These are phyloP conservation scores for Pelodytes ibericus DNA, from an alignment of 2,797 vertebrate species.

Conservation along the genomic window DNA sequence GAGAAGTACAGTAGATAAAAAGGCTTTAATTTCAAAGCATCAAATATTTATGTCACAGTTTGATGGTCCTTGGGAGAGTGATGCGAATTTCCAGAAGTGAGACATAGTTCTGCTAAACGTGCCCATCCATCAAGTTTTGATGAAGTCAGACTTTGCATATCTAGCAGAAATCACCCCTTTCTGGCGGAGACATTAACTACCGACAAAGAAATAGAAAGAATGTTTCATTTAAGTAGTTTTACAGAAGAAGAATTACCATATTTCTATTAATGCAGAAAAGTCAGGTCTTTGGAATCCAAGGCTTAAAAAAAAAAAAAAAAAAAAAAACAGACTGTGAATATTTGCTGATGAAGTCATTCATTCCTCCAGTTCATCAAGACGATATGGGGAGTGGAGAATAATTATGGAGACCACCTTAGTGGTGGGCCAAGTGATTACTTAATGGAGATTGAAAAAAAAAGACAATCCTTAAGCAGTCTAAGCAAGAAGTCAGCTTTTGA, in stretches of 20 bases:
- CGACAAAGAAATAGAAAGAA: constrained; percentile 32
- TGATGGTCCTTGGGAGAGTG: constrained; percentile 48
- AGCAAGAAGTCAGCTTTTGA: no score
- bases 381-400: no score
- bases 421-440: no score
- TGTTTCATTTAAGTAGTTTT: constrained; percentile 42
- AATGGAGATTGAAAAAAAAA: no score
- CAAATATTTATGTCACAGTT: constrained; percentile 52
- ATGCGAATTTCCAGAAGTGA: constrained; percentile 50
- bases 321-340: neutral
- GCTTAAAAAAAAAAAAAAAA: neutral
- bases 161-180: constrained; percentile 23
- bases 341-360: neutral
- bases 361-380: neutral
- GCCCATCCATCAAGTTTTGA: constrained; percentile 46
- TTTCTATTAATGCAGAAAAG: constrained; percentile 29
- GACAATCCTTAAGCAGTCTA: no score
- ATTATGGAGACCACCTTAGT: no score
- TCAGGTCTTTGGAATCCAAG: neutral
- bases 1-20: constrained; percentile 33
- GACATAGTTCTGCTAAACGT: constrained; percentile 45
- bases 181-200: constrained; percentile 38
- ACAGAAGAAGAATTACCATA: constrained; percentile 35
- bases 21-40: constrained; percentile 46
- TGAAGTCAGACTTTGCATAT: constrained; percentile 49